A percentile compares a stretch with the other conserved stretches of the same genome.
These are phyloP conservation scores for Aphelocoma coerulescens DNA, from an alignment of 2,113 vertebrate genomes.

Conservation along the genomic window DNA sequence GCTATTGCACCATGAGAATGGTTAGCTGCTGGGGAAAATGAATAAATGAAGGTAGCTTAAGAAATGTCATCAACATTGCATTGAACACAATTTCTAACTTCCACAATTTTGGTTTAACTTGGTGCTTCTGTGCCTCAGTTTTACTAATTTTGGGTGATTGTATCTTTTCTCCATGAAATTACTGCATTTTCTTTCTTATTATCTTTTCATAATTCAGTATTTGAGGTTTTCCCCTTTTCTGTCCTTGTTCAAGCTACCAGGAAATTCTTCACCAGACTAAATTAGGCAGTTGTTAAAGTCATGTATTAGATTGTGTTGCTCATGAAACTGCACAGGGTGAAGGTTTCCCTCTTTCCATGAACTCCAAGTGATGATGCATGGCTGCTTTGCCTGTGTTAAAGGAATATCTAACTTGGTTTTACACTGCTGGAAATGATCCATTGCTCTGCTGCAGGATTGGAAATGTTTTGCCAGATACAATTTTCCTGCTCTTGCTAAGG, in stretches of 20 bases:
- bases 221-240: background rate
- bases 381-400: background rate
- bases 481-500: background rate
- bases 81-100: background rate
- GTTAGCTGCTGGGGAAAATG: background rate
- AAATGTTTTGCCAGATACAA: background rate
- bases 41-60: background rate
- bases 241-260: background rate
- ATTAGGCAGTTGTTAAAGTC: background rate
- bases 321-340: background rate
- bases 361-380: background rate
- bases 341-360: background rate
- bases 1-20: background rate
- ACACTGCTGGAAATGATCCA: background rate
- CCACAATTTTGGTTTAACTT: background rate
- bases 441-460: background rate
- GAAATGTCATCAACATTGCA: background rate
- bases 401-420: background rate
- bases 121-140: background rate
- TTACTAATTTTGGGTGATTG: background rate
- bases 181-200: background rate
- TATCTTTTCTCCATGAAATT: background rate
- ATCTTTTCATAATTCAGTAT: background rate
- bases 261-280: background rate
- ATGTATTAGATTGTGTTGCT: background rate